A percentile compares a stretch with the other conserved stretches of the same genome.
phyloP scores from a whole-genome alignment of 2,113 vertebrate genomes.

The Struthidea cinerea region DNA sequence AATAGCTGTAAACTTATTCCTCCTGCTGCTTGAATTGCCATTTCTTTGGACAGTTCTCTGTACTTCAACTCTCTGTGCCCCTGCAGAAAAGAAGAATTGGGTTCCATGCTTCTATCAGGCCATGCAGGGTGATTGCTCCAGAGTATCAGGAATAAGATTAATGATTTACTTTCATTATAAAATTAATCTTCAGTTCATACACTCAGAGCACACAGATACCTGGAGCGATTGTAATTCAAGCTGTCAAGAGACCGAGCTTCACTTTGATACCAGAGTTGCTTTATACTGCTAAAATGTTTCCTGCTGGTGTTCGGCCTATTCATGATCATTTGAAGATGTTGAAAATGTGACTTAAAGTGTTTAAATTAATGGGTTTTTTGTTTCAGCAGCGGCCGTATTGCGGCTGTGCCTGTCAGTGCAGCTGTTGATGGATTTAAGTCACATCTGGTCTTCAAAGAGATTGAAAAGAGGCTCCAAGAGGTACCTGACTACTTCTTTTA shows the following conservation, averaged over 20 bases:
- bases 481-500: conserved; percentile 62
- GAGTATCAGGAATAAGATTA: background rate
- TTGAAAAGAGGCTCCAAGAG: conserved; percentile 88
- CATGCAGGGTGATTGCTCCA: background rate
- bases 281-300: background rate
- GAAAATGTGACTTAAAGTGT: background rate
- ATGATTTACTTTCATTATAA: background rate
- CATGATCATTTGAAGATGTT: background rate
- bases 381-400: conserved; percentile 67
- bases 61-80: background rate
- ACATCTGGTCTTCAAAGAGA: conserved; percentile 86
- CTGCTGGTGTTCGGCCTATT: background rate
- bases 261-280: background rate
- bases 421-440: conserved; percentile 83
- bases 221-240: background rate
- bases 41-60: background rate
- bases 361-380: background rate
- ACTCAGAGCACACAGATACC: background rate
- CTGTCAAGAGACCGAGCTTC: background rate
- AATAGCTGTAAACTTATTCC: background rate
- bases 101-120: background rate
- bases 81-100: background rate
- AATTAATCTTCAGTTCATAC: background rate
- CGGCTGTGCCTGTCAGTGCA: conserved; percentile 74
- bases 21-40: background rate